Percentiles rank a stretch among this genome's conserved stretches.
phyloP scores from a whole-genome alignment of 2,888 invertebrate species.

The Brachyopa scutellaris region DNA sequence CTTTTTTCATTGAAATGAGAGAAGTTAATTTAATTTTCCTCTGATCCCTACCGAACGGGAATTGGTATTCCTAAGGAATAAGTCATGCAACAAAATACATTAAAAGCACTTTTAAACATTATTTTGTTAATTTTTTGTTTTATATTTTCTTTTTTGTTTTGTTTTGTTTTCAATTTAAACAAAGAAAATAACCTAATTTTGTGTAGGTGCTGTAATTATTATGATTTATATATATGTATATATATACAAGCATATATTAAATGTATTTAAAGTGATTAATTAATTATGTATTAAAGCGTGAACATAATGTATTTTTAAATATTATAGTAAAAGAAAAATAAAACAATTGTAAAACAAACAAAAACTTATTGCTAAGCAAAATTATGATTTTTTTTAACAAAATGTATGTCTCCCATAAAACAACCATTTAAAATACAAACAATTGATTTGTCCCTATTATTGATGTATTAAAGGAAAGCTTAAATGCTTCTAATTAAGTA shows the following conservation, averaged over 20 bases:
- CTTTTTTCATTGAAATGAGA: neutral
- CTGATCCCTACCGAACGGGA: slow-evolving; percentile 47
- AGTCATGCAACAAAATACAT: slow-evolving; percentile 25
- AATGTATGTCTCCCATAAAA: neutral
- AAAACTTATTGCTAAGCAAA: slow-evolving; percentile 64
- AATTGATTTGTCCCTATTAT: slow-evolving; percentile 20
- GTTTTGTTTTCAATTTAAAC: slow-evolving; percentile 43
- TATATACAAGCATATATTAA: slow-evolving; percentile 46
- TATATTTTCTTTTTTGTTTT: slow-evolving; percentile 33
- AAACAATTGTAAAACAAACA: slow-evolving; percentile 40
- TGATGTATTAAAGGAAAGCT: slow-evolving; percentile 20
- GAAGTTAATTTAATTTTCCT: neutral
- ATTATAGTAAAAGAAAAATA: slow-evolving; percentile 47
- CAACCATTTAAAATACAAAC: slow-evolving; percentile 15
- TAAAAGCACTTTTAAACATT: slow-evolving; percentile 12
- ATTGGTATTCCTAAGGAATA: slow-evolving; percentile 58
- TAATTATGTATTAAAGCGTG: slow-evolving; percentile 70
- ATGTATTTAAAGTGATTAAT: slow-evolving; percentile 69
- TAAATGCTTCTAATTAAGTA: slow-evolving; percentile 6
- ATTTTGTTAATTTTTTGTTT: slow-evolving; percentile 27
- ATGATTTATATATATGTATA: slow-evolving; percentile 61
- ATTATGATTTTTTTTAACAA: slow-evolving; percentile 25
- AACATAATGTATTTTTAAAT: slow-evolving; percentile 71
- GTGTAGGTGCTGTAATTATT: slow-evolving; percentile 72
- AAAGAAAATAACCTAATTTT: slow-evolving; percentile 62